phyloP scores from a whole-genome alignment of 92 coral and sea anemone species.

The Heteractis magnifica region DNA sequence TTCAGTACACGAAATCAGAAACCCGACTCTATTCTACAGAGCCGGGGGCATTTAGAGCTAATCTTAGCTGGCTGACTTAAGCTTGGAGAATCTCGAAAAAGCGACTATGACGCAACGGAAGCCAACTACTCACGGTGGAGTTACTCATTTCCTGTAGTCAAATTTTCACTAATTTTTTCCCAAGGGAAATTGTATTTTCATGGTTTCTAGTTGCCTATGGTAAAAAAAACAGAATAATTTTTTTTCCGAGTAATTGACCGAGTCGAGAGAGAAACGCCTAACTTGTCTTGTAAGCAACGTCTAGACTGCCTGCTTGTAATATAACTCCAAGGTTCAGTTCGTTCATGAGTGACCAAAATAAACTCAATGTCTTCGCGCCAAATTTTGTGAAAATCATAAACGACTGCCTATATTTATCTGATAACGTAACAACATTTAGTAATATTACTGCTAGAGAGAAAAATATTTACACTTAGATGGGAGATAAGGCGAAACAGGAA shows the following conservation, averaged over 20 bases:
- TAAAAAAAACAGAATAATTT: not conserved
- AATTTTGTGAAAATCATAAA: not conserved
- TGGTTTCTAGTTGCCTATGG: not conserved
- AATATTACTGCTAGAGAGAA: not conserved
- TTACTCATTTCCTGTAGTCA: not conserved
- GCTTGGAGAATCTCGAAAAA: conserved; percentile 1
- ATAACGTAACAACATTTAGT: conserved; percentile 1
- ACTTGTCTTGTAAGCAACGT: not conserved
- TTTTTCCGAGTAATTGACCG: not conserved
- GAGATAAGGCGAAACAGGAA: not conserved
- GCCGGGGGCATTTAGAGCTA: conserved; percentile 5
- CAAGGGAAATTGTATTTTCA: not conserved
- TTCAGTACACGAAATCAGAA: not conserved
- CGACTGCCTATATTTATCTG: conserved; percentile 6
- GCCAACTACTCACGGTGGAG: not conserved
- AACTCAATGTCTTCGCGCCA: conserved; percentile 23
- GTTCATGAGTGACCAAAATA: conserved; percentile 13
- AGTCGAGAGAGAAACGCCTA: not conserved
- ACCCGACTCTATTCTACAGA: not conserved
- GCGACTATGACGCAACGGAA: not conserved
- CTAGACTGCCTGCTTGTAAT: conserved; percentile 17
- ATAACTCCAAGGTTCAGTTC: not conserved
- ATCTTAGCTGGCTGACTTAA: not conserved
- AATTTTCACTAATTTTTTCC: not conserved
- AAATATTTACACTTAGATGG: conserved; percentile 12